Percentiles rank a stretch among this genome's conserved stretches.
phyloP scores from a whole-genome alignment of 2,888 invertebrate genomes.

The Cephus sareptanus region DNA sequence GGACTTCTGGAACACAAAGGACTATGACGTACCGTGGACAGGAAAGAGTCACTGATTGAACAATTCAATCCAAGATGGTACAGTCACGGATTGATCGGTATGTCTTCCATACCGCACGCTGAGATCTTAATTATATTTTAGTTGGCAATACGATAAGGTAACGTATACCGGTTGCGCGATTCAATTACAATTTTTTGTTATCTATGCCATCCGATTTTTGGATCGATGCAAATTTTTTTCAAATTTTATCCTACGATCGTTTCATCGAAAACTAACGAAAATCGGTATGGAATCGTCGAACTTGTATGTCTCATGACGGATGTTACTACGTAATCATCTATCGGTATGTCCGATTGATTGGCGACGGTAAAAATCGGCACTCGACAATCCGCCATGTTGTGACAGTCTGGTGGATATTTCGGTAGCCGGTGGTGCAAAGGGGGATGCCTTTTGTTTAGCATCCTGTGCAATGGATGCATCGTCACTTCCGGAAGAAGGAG shows the following conservation, averaged over 20 bases:
- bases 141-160: neutral
- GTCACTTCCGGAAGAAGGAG: constrained; percentile 32
- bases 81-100: neutral
- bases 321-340: constrained; percentile 3
- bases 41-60: neutral
- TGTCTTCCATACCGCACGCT: neutral
- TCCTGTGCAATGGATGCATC: constrained; percentile 32
- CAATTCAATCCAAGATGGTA: neutral
- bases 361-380: constrained; percentile 10
- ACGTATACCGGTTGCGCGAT: neutral
- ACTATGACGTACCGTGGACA: neutral
- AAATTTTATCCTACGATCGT: neutral
- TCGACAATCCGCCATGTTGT: constrained; percentile 9
- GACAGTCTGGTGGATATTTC: constrained; percentile 2
- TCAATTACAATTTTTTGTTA: neutral
- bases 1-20: neutral
- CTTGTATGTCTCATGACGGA: neutral
- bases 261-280: neutral
- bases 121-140: neutral
- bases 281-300: neutral
- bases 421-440: constrained; percentile 1
- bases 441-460: constrained; percentile 28
- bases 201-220: neutral
- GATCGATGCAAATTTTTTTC: neutral
- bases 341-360: constrained; percentile 10